These are phyloP conservation scores for Recurvirostra avosetta DNA, from an alignment of 2,113 vertebrate species.

Conservation along the genomic window DNA sequence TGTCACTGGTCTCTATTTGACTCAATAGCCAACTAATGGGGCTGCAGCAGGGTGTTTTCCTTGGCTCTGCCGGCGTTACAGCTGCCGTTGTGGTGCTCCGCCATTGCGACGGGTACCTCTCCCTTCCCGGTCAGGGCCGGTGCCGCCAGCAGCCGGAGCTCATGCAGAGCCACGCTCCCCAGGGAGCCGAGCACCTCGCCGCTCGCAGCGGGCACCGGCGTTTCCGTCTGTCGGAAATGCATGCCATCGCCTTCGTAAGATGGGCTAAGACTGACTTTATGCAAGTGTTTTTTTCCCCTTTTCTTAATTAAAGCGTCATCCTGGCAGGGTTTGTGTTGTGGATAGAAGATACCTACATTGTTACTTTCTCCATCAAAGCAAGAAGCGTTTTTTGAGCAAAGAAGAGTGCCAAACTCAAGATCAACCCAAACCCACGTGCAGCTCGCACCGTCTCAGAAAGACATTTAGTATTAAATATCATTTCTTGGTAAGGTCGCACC, in stretches of 20 bases:
- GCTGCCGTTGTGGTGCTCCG: background rate
- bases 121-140: too few species aligned
- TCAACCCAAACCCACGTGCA: background rate
- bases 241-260: accelerated
- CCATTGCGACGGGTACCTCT: accelerated
- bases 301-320: accelerated
- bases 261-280: accelerated
- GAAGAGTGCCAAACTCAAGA: background rate
- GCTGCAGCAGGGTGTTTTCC: background rate
- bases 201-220: accelerated
- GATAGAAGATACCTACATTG: accelerated
- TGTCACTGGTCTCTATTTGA: too few species aligned
- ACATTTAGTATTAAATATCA: accelerated
- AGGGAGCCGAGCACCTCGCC: background rate
- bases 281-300: background rate
- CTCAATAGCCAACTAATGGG: accelerated
- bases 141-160: background rate
- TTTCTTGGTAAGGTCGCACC: too few species aligned
- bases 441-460: background rate
- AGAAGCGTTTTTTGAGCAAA: background rate
- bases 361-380: background rate
- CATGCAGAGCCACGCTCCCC: background rate
- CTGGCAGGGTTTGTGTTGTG: background rate
- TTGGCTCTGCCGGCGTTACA: accelerated
- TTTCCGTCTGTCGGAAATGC: accelerated